Percentiles rank a stretch among this genome's conserved stretches.
These are phyloP conservation scores for Gallinago nigripennis DNA, from an alignment of 2,797 vertebrate species.

Conservation along the genomic window DNA sequence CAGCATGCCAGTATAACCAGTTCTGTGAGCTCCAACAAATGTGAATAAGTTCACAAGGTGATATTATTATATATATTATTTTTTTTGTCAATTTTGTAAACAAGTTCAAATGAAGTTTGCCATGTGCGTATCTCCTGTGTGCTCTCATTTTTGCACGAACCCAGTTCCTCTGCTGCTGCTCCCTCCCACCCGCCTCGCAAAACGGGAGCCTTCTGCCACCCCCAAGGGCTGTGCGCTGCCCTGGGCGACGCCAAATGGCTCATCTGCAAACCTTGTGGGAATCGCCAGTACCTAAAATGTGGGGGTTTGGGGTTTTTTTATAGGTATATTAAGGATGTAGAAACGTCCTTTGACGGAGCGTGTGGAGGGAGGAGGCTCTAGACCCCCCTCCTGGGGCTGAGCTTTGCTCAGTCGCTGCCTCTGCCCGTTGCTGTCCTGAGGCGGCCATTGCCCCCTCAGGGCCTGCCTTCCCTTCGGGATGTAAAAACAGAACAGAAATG, in stretches of 20 bases:
- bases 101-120: slow-evolving; percentile 60
- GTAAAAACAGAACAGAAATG: rapidly evolving
- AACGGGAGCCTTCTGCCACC: not conserved
- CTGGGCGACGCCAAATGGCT: not conserved
- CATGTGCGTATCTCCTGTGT: slow-evolving; percentile 36
- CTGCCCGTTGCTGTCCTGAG: not conserved
- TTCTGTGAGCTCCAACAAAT: slow-evolving; percentile 48
- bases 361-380: not conserved
- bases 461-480: not conserved
- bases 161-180: not conserved
- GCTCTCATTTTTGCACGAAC: slow-evolving; percentile 52
- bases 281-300: not conserved
- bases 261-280: not conserved
- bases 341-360: not conserved
- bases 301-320: not conserved
- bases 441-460: rapidly evolving
- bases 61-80: not conserved
- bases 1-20: slow-evolving; percentile 39
- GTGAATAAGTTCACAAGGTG: slow-evolving; percentile 54
- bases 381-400: not conserved
- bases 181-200: not conserved
- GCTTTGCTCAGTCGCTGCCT: not conserved
- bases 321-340: rapidly evolving
- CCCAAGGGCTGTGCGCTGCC: not conserved
- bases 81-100: slow-evolving; percentile 56